phyloP scores from a whole-genome alignment of 2,113 vertebrate species.

The Tricholaema leucomelas region DNA sequence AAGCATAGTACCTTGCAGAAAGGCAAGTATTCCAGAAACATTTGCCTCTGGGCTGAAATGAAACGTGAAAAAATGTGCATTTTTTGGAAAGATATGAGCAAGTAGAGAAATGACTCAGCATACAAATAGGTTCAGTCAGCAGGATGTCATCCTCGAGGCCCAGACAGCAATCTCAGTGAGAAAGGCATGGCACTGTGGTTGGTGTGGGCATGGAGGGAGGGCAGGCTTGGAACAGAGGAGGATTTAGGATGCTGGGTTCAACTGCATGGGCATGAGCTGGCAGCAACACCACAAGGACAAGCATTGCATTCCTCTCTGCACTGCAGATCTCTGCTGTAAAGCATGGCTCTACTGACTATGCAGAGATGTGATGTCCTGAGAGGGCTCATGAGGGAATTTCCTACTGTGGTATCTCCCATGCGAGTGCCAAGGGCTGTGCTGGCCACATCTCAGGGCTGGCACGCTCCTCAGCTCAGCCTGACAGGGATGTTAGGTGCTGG shows the following conservation, averaged over 20 bases:
- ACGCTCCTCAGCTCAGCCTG: not conserved
- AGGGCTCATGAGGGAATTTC: not conserved
- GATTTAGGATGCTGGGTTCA: not conserved
- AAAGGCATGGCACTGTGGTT: not conserved
- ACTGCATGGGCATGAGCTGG: not conserved
- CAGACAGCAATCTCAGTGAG: rapidly evolving
- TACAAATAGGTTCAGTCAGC: constrained; percentile 13
- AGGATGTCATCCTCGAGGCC: not conserved
- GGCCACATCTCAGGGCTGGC: not conserved
- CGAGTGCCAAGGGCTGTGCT: not conserved
- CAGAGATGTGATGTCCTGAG: not conserved
- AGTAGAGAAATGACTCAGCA: constrained; percentile 53
- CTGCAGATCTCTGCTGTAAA: not conserved
- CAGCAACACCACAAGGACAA: not conserved
- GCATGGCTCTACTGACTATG: rapidly evolving
- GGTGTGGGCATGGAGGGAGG: rapidly evolving
- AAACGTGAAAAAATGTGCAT: constrained; percentile 50
- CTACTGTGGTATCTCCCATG: not conserved
- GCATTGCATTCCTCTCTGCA: not conserved
- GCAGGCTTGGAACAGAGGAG: not conserved
- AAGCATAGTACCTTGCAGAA: constrained; percentile 58
- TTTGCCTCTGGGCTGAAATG: constrained; percentile 66
- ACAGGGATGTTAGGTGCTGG: not conserved
- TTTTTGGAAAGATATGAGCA: constrained; percentile 31
- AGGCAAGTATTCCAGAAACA: constrained; percentile 52